A percentile compares a stretch with the other conserved stretches of the same genome.
These are phyloP conservation scores for Catamblyrhynchus diadema DNA, from an alignment of 2,797 vertebrate species.

Conservation along the genomic window DNA sequence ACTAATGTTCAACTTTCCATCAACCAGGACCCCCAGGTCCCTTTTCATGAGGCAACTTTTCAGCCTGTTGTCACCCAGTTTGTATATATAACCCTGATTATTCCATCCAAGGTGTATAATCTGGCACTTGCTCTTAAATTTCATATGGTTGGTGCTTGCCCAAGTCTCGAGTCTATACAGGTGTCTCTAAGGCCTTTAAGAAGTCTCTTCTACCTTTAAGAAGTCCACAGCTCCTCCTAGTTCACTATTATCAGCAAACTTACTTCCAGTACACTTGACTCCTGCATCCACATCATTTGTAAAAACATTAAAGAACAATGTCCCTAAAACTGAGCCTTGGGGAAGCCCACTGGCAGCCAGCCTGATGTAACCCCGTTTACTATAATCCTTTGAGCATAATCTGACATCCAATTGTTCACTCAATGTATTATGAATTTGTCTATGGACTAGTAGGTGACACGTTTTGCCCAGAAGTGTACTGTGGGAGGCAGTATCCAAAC, in stretches of 20 bases:
- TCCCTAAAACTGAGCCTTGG: not conserved
- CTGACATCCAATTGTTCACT: not conserved
- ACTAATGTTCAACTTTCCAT: not conserved
- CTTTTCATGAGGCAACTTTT: not conserved
- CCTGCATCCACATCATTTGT: not conserved
- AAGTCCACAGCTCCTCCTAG: not conserved
- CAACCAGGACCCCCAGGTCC: accelerated
- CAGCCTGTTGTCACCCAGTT: not conserved
- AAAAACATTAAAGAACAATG: not conserved
- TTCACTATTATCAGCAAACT: not conserved
- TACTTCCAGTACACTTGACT: not conserved
- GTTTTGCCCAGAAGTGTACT: not conserved
- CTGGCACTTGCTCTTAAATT: not conserved
- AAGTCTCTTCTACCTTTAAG: not conserved
- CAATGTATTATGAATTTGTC: not conserved
- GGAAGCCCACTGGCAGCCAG: not conserved
- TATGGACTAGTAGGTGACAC: not conserved
- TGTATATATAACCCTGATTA: not conserved
- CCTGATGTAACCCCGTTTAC: not conserved
- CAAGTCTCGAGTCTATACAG: no score
- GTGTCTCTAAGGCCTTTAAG: not conserved
- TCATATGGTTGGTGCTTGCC: not conserved
- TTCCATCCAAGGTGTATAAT: not conserved
- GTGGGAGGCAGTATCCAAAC: not conserved
- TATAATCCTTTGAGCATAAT: not conserved